phyloP scores from a whole-genome alignment of 2,113 vertebrate genomes.

The Stictonetta naevosa region DNA sequence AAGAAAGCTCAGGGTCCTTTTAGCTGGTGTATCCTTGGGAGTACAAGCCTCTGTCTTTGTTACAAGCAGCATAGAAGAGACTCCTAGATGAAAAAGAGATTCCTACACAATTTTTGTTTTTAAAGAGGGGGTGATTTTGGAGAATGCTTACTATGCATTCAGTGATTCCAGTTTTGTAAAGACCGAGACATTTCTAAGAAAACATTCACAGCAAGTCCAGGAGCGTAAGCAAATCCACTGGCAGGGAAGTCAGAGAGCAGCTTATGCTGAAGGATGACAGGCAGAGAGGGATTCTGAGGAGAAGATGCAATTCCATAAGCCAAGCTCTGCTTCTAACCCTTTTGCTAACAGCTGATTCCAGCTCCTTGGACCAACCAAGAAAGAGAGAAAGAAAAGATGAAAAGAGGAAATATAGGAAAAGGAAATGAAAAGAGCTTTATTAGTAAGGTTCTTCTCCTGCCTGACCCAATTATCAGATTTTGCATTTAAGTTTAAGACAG shows the following conservation, averaged over 20 bases:
- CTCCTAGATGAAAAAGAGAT: not conserved
- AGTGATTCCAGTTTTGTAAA: not conserved
- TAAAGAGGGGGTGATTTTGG: not conserved
- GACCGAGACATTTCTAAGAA: not conserved
- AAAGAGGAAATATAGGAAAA: conserved; percentile 78
- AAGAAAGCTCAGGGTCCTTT: conserved; percentile 1
- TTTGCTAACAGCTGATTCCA: conserved; percentile 34
- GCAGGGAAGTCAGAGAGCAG: not conserved
- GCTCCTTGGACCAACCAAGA: conserved; percentile 21
- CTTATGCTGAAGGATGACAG: not conserved
- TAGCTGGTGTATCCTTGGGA: conserved; percentile 29
- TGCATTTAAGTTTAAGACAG: conserved; percentile 85
- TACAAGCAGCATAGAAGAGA: conserved; percentile 41
- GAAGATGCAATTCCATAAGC: conserved; percentile 8
- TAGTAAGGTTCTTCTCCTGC: conserved; percentile 83
- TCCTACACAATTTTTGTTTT: not conserved
- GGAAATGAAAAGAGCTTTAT: conserved; percentile 87
- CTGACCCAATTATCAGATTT: conserved; percentile 88
- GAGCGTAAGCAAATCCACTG: not conserved
- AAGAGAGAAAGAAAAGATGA: conserved; percentile 65
- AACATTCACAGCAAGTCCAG: not conserved
- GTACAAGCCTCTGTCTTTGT: conserved; percentile 27
- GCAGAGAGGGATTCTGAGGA: not conserved
- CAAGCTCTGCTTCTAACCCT: not conserved
- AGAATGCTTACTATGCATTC: not conserved